Conservation (phyloP, 2,888 invertebrate genomes). For the Chymomyza caudatula region DNA sequence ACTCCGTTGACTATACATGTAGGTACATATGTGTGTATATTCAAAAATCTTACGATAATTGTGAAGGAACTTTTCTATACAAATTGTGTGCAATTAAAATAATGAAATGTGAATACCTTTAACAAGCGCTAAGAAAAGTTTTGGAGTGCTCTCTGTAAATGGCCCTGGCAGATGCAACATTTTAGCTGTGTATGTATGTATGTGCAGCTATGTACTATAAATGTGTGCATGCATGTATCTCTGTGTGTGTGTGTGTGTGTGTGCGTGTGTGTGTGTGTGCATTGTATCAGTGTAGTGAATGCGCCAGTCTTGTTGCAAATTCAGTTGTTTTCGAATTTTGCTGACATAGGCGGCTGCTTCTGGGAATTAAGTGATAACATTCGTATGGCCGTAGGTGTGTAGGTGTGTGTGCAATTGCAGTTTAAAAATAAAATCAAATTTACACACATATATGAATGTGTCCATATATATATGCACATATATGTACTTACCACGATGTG, state of each 20-base stretch:
- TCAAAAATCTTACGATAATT: too few relatives aligned
- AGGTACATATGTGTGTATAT: too few relatives aligned
- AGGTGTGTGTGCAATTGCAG: background rate
- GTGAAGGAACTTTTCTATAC: too few relatives aligned
- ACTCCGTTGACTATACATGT: too few relatives aligned
- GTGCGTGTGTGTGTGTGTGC: slow-evolving; percentile 10
- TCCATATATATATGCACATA: too few relatives aligned
- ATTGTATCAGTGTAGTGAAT: slow-evolving; percentile 21
- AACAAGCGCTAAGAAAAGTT: background rate
- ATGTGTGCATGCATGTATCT: background rate
- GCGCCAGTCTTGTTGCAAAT: background rate
- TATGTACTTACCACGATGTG: background rate
- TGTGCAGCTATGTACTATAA: too few relatives aligned
- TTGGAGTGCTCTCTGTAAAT: background rate
- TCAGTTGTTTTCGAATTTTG: too few relatives aligned
- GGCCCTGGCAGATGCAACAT: slow-evolving; percentile 1
- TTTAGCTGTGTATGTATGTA: slow-evolving; percentile 1
- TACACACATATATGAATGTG: background rate
- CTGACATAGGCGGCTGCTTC: too few relatives aligned
- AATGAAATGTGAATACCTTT: background rate
- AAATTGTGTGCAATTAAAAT: too few relatives aligned
- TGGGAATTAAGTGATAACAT: background rate
- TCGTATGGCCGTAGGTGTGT: background rate
- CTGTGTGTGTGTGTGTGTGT: background rate
- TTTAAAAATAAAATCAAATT: background rate